Conservation (phyloP, 1,140 invertebrate genomes). For the Zaprionus inermis region DNA sequence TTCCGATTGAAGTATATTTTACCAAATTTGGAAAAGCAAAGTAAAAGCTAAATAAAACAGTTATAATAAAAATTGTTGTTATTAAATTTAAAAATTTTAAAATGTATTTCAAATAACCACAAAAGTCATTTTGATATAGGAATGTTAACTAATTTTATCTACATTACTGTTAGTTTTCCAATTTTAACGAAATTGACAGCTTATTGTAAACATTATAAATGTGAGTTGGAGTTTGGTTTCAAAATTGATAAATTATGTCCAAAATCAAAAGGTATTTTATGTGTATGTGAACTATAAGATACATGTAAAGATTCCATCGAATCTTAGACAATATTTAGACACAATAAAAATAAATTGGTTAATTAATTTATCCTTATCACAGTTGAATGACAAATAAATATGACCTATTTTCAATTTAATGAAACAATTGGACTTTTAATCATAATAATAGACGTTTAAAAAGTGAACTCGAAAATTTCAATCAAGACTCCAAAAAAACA, state of each 20-base stretch:
- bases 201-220: no score
- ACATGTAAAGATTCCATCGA: no score
- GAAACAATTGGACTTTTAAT: neutral
- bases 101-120: no score
- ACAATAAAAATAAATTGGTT: neutral
- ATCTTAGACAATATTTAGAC: no score
- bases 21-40: constrained; percentile 17
- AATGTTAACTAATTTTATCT: no score
- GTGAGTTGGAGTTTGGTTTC: no score
- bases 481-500: neutral
- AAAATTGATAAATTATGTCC: no score
- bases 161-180: no score
- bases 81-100: neutral
- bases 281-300: no score
- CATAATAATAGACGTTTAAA: neutral
- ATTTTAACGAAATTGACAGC: no score
- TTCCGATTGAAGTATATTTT: constrained; percentile 43
- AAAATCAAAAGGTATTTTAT: no score
- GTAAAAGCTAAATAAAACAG: neutral
- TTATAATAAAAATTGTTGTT: neutral
- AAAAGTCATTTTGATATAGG: no score
- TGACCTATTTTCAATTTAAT: neutral
- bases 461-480: neutral
- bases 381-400: neutral
- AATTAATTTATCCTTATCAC: neutral